Percentiles rank a stretch among this genome's conserved stretches.
phyloP scores from a whole-genome alignment of 2,888 invertebrate species.

The Brachyptera putata region DNA sequence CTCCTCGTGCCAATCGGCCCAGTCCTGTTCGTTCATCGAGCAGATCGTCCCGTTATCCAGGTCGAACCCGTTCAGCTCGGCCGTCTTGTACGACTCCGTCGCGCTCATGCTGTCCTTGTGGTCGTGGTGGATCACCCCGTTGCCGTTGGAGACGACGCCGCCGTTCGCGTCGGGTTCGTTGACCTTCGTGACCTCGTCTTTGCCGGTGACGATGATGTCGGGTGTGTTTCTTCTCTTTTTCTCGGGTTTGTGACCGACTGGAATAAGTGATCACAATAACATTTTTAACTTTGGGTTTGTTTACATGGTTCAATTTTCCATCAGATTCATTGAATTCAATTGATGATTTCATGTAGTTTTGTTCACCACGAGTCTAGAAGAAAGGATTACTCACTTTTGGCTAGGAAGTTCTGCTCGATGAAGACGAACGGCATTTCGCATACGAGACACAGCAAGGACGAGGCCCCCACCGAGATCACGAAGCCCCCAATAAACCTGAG shows the following conservation, averaged over 20 bases:
- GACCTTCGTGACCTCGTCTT: neutral
- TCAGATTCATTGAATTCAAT: too few relatives aligned
- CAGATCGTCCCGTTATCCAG: neutral
- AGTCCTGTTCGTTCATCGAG: neutral
- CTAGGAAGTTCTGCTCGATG: conserved; percentile 6
- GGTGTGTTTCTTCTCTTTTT: conserved; percentile 2
- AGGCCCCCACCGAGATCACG: neutral
- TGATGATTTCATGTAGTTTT: too few relatives aligned
- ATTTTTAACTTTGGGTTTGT: neutral
- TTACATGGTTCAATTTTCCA: too few relatives aligned
- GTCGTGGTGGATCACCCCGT: neutral
- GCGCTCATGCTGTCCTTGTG: neutral
- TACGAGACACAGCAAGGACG: conserved; percentile 2
- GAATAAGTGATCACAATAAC: neutral
- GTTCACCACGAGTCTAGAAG: too few relatives aligned
- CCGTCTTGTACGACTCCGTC: neutral
- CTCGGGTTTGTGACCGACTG: conserved; percentile 8
- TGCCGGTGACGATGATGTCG: conserved; percentile 7
- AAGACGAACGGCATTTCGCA: conserved; percentile 9
- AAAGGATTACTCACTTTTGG: conserved; percentile 6
- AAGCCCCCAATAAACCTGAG: neutral
- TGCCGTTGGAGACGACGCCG: neutral
- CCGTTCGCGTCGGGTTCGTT: neutral
- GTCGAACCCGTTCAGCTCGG: neutral
- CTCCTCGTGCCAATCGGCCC: conserved; percentile 3